Percentiles rank a stretch among this genome's conserved stretches.
phyloP scores from a whole-genome alignment of 2,113 vertebrate species.

The Nycticryphes semicollaris region DNA sequence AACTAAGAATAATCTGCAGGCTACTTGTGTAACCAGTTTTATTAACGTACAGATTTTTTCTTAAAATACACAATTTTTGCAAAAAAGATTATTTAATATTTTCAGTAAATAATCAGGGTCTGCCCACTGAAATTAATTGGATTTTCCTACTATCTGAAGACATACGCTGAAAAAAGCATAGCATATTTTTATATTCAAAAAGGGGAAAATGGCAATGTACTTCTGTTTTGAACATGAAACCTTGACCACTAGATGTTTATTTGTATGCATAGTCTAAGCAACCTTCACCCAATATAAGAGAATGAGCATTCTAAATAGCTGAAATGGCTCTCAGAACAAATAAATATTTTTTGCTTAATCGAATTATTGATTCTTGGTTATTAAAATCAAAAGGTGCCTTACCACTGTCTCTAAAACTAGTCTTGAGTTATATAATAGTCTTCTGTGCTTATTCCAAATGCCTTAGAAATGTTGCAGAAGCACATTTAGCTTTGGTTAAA shows the following conservation, averaged over 20 bases:
- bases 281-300: background rate
- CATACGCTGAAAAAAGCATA: background rate
- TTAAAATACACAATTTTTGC: background rate
- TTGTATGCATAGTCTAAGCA: background rate
- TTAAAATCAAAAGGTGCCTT: background rate
- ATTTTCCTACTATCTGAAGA: background rate
- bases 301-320: background rate
- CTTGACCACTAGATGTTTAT: background rate
- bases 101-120: background rate
- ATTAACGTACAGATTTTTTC: background rate
- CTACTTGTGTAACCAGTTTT: background rate
- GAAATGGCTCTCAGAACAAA: background rate
- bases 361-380: background rate
- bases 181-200: background rate
- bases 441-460: background rate
- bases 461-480: background rate
- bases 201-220: background rate
- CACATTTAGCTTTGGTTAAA: background rate
- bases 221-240: background rate
- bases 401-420: background rate
- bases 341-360: background rate
- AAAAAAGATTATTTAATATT: background rate
- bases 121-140: background rate
- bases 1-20: background rate
- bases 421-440: fast-evolving